Base-by-base conservation (phyloP, 2,888 invertebrate species). In the Anoncus sp. region DNA sequence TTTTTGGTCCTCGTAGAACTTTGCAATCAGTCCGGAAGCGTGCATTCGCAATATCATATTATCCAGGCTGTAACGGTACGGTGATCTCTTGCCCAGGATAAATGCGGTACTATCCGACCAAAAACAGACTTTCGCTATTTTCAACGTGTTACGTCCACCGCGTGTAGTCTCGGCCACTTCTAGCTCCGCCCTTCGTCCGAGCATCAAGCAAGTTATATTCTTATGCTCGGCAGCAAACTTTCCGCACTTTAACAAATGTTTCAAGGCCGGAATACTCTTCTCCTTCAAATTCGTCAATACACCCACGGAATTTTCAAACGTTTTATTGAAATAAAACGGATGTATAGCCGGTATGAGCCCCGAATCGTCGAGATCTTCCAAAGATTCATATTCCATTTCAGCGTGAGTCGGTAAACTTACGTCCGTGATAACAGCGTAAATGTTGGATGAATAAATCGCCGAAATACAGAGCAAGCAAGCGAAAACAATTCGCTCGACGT, bases 351-450 rank as follows among this genome's bases (percentile, higher is more conserved):
- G 81, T 10, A 35, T 62, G 12, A 84, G 53, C 1, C 67, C 70
- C 9, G 81, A 75, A 1, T 69, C 12, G 31, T 81, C 81, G 6
- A 84, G 67, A 51, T 82, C 81, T 1, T 69, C 47, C 45, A 80
- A 79, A 5, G 66, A 67, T 2, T 12, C 1, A 14, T 80, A 75
- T 1, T 72, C 66, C 35, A 53, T 59, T 35, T 77, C 75, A 6
- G 7, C 38, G 3, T 65, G 45, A 0, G 10, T 43, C 16, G 53
- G 40, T 10, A 80, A 38, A 16, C 71, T 77, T 14, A 79, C 31
- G 12, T 75, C 22, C 1, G 80, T 81, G 6, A 84, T 65, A 16
- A 75, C 60, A 2, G 53, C 71, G 47, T 79, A 82, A 51, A 82
- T 79, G n/a, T 38, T 47, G n/a, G 79, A 53, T 2, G 79, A 65